Percentiles rank a stretch among this genome's conserved stretches.
phyloP scores from a whole-genome alignment of 2,113 vertebrate genomes.

The Dasyurus viverrinus region DNA sequence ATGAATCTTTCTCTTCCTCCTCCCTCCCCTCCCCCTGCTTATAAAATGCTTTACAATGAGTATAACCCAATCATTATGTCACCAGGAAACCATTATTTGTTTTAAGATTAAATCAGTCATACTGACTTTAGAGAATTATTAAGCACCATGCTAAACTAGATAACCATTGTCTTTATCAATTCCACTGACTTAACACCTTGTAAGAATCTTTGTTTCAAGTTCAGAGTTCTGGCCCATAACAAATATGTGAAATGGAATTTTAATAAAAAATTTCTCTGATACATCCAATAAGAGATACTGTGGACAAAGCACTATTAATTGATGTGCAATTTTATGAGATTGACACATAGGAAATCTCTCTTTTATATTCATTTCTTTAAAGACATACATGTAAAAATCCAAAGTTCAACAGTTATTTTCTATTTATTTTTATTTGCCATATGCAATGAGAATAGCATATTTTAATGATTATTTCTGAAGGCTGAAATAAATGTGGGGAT shows the following conservation, averaged over 20 bases:
- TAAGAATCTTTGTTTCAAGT: no score
- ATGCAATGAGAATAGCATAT: no score
- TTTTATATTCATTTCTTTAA: not conserved
- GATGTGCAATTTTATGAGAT: not conserved
- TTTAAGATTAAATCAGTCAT: no score
- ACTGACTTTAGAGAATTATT: no score
- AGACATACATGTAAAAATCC: not conserved
- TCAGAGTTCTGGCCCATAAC: not conserved
- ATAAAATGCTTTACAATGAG: no score
- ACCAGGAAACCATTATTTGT: no score
- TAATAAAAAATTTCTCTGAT: not conserved
- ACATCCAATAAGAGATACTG: accelerated
- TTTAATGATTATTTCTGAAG: not conserved
- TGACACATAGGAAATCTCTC: not conserved
- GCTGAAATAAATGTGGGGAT: not conserved
- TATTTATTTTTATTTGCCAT: not conserved
- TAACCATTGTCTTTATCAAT: no score
- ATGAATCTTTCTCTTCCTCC: no score
- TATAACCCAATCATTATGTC: no score
- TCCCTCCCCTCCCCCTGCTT: no score
- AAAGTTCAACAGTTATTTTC: not conserved
- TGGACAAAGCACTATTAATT: not conserved
- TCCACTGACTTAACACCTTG: no score
- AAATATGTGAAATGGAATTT: not conserved
- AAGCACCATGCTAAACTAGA: no score